phyloP scores from a whole-genome alignment of 2,113 vertebrate species.

The Myanophis thanlyinensis region DNA sequence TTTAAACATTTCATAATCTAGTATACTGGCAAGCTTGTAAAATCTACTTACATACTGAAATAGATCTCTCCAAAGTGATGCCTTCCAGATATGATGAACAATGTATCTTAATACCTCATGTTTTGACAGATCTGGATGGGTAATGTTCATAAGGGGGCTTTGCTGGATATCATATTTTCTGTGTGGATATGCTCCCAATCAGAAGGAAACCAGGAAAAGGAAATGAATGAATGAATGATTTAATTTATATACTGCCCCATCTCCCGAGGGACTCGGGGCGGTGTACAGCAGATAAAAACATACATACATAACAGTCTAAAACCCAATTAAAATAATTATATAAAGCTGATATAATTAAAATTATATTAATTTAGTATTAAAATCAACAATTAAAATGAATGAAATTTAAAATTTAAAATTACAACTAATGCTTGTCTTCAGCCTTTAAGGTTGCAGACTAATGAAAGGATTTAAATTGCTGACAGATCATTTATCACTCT shows the following conservation, averaged over 20 bases:
- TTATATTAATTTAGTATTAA: no score
- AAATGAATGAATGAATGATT: no score
- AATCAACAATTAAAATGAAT: no score
- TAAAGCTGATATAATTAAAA: no score
- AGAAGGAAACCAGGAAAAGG: neutral
- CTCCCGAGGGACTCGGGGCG: no score
- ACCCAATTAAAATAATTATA: no score
- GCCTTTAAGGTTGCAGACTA: neutral
- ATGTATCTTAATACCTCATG: neutral
- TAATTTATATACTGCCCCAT: no score
- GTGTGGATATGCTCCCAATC: neutral
- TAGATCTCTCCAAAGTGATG: neutral
- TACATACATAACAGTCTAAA: no score
- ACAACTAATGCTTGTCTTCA: neutral
- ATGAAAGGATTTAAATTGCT: neutral
- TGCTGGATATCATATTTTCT: neutral
- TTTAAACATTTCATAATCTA: neutral
- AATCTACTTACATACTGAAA: neutral
- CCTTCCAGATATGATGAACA: neutral
- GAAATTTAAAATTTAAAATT: no score
- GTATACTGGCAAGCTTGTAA: neutral
- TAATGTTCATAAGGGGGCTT: neutral
- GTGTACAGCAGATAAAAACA: no score
- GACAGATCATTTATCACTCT: neutral
- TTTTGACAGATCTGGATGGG: neutral